phyloP scores from a whole-genome alignment of 92 coral and sea anemone species.

The Actinostola sp. region DNA sequence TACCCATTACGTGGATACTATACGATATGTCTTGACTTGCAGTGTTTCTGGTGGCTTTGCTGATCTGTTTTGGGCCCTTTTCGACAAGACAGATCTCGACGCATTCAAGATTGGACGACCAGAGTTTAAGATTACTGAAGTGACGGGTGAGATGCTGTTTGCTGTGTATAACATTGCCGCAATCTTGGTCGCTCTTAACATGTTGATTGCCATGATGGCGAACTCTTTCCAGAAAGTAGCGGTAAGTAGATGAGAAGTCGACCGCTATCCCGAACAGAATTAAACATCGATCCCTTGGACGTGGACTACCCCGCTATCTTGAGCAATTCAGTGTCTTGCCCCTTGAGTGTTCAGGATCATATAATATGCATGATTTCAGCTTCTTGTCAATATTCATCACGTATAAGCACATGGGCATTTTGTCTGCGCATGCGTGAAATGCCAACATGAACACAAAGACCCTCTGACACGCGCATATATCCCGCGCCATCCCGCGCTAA shows the following conservation, averaged over 20 bases:
- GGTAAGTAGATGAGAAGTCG: conserved; percentile 43
- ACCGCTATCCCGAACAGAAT: too few species aligned
- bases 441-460: too few species aligned
- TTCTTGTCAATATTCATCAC: too few species aligned
- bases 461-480: too few species aligned
- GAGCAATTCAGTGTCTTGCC: too few species aligned
- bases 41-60: conserved; percentile 49
- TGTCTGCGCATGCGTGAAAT: too few species aligned
- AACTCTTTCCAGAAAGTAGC: conserved; percentile 78
- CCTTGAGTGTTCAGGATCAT: too few species aligned
- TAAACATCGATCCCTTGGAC: too few species aligned
- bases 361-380: too few species aligned
- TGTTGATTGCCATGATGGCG: conserved; percentile 91
- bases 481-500: too few species aligned
- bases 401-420: too few species aligned
- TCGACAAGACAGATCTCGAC: conserved; percentile 77
- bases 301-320: too few species aligned
- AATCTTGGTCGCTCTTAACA: conserved; percentile 80
- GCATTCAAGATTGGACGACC: conserved; percentile 49
- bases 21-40: not conserved
- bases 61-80: conserved; percentile 87
- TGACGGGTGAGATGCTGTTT: conserved; percentile 72
- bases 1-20: not conserved
- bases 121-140: conserved; percentile 62
- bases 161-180: conserved; percentile 75